These are phyloP conservation scores for Trissolcus japonicus DNA, from an alignment of 2,888 invertebrate species.

Conservation along the genomic window DNA sequence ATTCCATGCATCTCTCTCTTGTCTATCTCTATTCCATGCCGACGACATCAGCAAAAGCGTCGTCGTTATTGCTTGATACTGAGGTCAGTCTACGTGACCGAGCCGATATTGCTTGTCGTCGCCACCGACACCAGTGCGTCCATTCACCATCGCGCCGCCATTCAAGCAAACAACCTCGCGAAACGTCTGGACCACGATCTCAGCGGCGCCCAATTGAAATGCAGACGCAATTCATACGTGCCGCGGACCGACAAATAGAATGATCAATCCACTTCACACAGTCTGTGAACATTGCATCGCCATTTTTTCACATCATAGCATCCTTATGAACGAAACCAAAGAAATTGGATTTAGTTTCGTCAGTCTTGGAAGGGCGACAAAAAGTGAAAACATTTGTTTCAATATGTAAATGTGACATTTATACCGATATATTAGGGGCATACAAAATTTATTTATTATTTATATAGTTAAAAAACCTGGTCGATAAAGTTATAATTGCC, in stretches of 20 bases:
- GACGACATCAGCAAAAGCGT: slow-evolving; percentile 34
- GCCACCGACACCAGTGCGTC: slow-evolving; percentile 65
- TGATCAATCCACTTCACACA: slow-evolving; percentile 35
- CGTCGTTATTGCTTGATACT: slow-evolving; percentile 74
- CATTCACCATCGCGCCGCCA: slow-evolving; percentile 63
- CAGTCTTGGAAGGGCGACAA: too few species aligned
- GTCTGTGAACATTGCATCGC: slow-evolving; percentile 17
- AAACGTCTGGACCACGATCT: slow-evolving; percentile 46
- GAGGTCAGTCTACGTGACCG: slow-evolving; percentile 76
- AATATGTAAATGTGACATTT: too few species aligned
- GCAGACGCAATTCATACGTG: slow-evolving; percentile 43
- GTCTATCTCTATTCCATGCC: slow-evolving; percentile 17
- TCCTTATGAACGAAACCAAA: too few species aligned
- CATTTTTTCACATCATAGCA: slow-evolving; percentile 11
- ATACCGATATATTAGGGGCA: too few species aligned
- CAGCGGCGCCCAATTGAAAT: slow-evolving; percentile 47
- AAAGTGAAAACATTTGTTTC: too few species aligned
- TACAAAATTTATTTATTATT: too few species aligned
- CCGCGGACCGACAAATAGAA: slow-evolving; percentile 33
- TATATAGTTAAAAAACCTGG: slow-evolving; percentile 7
- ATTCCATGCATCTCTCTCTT: too few species aligned
- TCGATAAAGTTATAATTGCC: slow-evolving; percentile 59
- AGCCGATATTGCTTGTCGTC: slow-evolving; percentile 72
- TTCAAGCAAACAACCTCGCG: slow-evolving; percentile 69
- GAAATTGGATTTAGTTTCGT: too few species aligned